Evolutionary conservation across 2,888 invertebrate species (phyloP).

Genomic region (Anoncus sp.): DNA sequence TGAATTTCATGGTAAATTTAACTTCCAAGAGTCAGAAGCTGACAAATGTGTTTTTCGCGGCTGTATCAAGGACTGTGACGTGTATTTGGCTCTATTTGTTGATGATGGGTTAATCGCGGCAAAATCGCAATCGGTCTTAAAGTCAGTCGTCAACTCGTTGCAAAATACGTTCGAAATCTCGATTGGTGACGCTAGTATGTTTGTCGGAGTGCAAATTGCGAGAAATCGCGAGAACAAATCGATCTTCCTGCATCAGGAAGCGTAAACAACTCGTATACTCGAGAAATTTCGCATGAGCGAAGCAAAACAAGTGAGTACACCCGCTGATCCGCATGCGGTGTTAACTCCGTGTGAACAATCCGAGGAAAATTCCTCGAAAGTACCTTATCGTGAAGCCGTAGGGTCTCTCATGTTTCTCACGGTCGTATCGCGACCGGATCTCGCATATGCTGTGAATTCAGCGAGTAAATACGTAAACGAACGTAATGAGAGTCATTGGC

Average conservation of each 20-base stretch:
- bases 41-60: too few species aligned
- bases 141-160: too few species aligned
- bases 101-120: too few species aligned
- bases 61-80: too few species aligned
- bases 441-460: slow-evolving; percentile 47
- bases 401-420: slow-evolving; percentile 55
- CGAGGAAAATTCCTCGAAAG: slow-evolving; percentile 27
- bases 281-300: slow-evolving; percentile 61
- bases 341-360: slow-evolving; percentile 24
- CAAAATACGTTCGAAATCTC: too few species aligned
- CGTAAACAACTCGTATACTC: slow-evolving; percentile 11
- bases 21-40: too few species aligned
- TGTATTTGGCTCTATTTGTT: too few species aligned
- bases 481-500: slow-evolving; percentile 47
- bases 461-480: slow-evolving; percentile 44
- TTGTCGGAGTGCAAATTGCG: too few species aligned
- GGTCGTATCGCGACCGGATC: slow-evolving; percentile 49
- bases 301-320: slow-evolving; percentile 54
- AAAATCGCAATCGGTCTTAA: too few species aligned
- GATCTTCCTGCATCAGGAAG: slow-evolving; percentile 8
- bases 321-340: slow-evolving; percentile 42
- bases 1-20: too few species aligned
- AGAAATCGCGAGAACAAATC: background rate
- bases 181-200: too few species aligned
- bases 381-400: slow-evolving; percentile 52